Evolutionary conservation across 2,888 invertebrate species (phyloP), one percentile per base, ranked within the genome.

Genomic region (Calliopum simillimum): DNA sequence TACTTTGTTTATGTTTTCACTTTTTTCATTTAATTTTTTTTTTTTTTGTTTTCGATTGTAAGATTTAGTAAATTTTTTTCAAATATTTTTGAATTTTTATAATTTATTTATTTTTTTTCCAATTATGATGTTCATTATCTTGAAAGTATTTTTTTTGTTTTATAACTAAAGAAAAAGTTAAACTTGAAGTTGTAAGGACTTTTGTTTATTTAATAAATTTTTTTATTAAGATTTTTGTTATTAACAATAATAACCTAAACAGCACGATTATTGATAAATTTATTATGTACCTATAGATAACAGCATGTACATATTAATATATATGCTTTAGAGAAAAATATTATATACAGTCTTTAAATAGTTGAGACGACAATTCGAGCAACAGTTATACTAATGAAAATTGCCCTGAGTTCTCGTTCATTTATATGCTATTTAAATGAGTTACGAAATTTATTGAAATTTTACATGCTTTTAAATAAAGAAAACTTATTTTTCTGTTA

Each of bases 321-420:
- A 53, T 53, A 53, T n/a, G n/a, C 23, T 12, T 53, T 19, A 19
- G 16, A 19, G 19, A 21, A 12, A 21, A 53, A 19, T 41, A 23
- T n/a, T 71, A 68, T 71, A 46, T 71, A 71, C 71, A 71, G 71
- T 71, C 71, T 71, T 71, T 73, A 61, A 25, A 47, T 61, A 61
- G 67, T 68, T 59, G 68, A 68, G 64, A 68, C 43, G 70, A 66
- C 53, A 67, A 69, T 68, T 64, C 64, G 71, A 68, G 71, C 71
- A 68, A 56, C 65, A 23, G 51, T 65, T 56, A 63, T 67, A 25
- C 66, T 56, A 63, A 41, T 46, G 72, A 64, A 71, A 70, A 72
- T 74, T 80, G 82, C 80, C 81, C 81, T 81, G 82, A 81, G 81
- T 80, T 79, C 81, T 81, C 81, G 49, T 25, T 49, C 59, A 25